phyloP scores from a whole-genome alignment of 2,888 invertebrate genomes.

The Hyles lineata region DNA sequence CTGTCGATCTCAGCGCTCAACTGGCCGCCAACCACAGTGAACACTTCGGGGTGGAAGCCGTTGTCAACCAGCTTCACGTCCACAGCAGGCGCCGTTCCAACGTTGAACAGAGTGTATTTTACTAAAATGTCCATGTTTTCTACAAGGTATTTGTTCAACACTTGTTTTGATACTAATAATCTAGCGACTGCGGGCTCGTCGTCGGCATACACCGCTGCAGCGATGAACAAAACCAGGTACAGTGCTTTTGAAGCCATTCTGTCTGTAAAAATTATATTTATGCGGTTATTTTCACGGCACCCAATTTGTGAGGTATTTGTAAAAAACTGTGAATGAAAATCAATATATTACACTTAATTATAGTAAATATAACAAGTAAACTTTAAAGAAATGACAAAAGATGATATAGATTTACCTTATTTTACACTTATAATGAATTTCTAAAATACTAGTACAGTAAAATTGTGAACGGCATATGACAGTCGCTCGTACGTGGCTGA shows the following conservation, averaged over 20 bases:
- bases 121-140: slow-evolving; percentile 98
- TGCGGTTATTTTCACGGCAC: slow-evolving; percentile 32
- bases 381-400: neutral
- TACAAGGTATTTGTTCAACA: slow-evolving; percentile 97
- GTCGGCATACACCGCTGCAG: slow-evolving; percentile 80
- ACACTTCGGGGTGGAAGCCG: slow-evolving; percentile 96
- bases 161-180: slow-evolving; percentile 95
- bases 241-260: slow-evolving; percentile 77
- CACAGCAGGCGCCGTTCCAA: slow-evolving; percentile 95
- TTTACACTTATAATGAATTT: slow-evolving; percentile 44
- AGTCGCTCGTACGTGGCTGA: slow-evolving; percentile 80
- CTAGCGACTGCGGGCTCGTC: slow-evolving; percentile 92
- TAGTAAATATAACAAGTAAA: neutral
- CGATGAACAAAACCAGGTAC: slow-evolving; percentile 74
- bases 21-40: slow-evolving; percentile 95
- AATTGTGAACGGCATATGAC: slow-evolving; percentile 50
- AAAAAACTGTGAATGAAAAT: slow-evolving; percentile 50
- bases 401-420: slow-evolving; percentile 46
- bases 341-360: neutral
- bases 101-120: slow-evolving; percentile 97
- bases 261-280: slow-evolving; percentile 60
- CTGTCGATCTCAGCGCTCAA: slow-evolving; percentile 92
- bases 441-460: slow-evolving; percentile 5
- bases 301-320: slow-evolving; percentile 30
- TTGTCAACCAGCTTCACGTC: slow-evolving; percentile 95